Evolutionary conservation across 2,888 invertebrate species (phyloP), one percentile per base, ranked within the genome.

Genomic region (Pristionchus mayeri): DNA sequence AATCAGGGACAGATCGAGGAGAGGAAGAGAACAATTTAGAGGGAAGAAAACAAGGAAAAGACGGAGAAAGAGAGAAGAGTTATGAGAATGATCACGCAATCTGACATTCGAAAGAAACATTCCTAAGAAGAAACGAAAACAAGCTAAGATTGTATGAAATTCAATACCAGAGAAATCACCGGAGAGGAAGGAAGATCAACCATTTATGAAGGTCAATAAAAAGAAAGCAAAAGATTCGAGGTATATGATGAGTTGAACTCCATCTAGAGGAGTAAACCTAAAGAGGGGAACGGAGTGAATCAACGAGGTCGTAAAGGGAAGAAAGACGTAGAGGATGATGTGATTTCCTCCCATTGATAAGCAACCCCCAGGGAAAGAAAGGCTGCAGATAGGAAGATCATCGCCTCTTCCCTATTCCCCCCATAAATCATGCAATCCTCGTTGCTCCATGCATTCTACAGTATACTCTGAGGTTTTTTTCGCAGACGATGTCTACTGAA

Each of bases 291-390:
- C n/a, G n/a, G n/a, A n/a, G n/a, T n/a, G n/a, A n/a, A n/a, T n/a
- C n/a, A n/a, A n/a, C n/a, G 57, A 60, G 57, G 30, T 60, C 27
- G 30, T 30, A 60, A 60, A 60, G 57, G 30, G 57, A 27, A 60
- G 67, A 67, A 21, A 37, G 67, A 37, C 67, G 67, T 67, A n/a
- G n/a, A n/a, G 4, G 37, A 67, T 67, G 67, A 67, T 67, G 67
- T 67, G 34, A 67, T 67, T 67, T 67, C 67, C 67, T 67, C 3
- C 67, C 21, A 27, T n/a, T n/a, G 67, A 67, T 67, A 67, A 67
- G 67, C n/a, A n/a, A n/a, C n/a, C n/a, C n/a, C n/a, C n/a, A n/a
- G n/a, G n/a, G n/a, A n/a, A n/a, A n/a, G n/a, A n/a, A n/a, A n/a
- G n/a, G n/a, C n/a, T n/a, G n/a, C n/a, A n/a, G n/a, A n/a, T n/a